Evolutionary conservation across 2,888 invertebrate genomes (phyloP).

Genomic region (Tryphoninae sp.): DNA sequence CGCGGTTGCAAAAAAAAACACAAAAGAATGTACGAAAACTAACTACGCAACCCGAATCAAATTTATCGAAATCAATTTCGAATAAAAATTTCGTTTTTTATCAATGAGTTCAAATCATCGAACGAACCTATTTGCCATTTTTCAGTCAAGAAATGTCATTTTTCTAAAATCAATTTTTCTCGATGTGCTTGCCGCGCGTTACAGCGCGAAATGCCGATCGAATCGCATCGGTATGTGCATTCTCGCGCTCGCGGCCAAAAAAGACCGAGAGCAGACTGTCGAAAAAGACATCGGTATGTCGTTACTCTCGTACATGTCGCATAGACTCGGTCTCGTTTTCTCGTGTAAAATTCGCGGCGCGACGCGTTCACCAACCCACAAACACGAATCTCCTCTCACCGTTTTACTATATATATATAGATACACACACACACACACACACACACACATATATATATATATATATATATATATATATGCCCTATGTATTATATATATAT

Average conservation of each 20-base stretch:
- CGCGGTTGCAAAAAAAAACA: not conserved
- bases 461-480: conserved; percentile 5
- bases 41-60: not conserved
- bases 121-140: too few relatives aligned
- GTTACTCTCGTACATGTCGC: conserved; percentile 45
- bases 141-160: too few relatives aligned
- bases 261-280: conserved; percentile 32
- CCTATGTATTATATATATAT: conserved; percentile 16
- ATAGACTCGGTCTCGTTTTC: conserved; percentile 60
- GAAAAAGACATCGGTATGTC: conserved; percentile 55
- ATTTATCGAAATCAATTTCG: not conserved
- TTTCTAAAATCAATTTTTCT: conserved; percentile 35
- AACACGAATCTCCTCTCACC: conserved; percentile 42
- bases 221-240: conserved; percentile 30
- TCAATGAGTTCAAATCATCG: too few relatives aligned
- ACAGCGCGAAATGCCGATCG: conserved; percentile 47
- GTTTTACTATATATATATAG: conserved; percentile 26
- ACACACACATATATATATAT: not conserved
- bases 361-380: conserved; percentile 50
- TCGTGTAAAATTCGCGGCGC: conserved; percentile 52
- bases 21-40: not conserved
- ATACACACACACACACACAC: too few relatives aligned
- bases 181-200: conserved; percentile 29
- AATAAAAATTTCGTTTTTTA: too few relatives aligned
- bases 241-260: conserved; percentile 41